Conservation (phyloP, 2,797 vertebrate genomes). For the Malacoctenus gilli region DNA sequence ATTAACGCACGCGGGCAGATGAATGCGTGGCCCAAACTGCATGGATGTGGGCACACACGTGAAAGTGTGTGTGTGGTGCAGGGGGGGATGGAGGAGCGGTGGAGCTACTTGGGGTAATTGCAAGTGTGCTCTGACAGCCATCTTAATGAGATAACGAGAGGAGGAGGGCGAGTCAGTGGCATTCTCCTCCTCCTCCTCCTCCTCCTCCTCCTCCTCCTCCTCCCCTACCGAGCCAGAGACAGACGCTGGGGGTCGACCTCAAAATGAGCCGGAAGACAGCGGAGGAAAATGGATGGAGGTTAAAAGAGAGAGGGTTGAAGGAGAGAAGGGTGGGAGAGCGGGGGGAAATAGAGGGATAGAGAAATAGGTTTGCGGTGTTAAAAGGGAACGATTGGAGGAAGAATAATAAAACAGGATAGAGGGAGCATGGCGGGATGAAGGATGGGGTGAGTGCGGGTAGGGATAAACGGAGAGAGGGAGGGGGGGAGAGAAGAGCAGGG, state of each 20-base stretch:
- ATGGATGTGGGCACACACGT: constrained; percentile 13
- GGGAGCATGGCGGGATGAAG: background rate
- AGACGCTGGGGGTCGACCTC: constrained; percentile 32
- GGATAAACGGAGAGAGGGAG: background rate
- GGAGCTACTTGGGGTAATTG: constrained; percentile 58
- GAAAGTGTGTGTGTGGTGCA: too few relatives aligned
- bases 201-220: constrained; percentile 10
- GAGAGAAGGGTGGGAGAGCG: constrained; percentile 1
- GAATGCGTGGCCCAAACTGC: constrained; percentile 2
- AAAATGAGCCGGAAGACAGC: constrained; percentile 13
- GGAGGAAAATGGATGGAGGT: constrained; percentile 33
- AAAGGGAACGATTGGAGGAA: background rate
- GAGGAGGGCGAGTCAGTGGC: constrained; percentile 38
- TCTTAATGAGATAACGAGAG: constrained; percentile 72
- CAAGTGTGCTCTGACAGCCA: constrained; percentile 56
- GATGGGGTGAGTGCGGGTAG: background rate
- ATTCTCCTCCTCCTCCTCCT: constrained; percentile 12
- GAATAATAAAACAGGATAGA: background rate
- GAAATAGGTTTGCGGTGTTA: background rate
- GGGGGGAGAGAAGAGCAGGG: too few relatives aligned
- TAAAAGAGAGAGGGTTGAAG: constrained; percentile 33
- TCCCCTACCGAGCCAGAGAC: constrained; percentile 34
- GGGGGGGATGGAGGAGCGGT: constrained; percentile 9
- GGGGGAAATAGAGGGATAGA: background rate
- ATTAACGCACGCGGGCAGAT: constrained; percentile 33